Percentiles rank a stretch among this genome's conserved stretches.
Evolutionary conservation across 2,888 invertebrate genomes (phyloP).

Genomic region (Isoperla grammatica): DNA sequence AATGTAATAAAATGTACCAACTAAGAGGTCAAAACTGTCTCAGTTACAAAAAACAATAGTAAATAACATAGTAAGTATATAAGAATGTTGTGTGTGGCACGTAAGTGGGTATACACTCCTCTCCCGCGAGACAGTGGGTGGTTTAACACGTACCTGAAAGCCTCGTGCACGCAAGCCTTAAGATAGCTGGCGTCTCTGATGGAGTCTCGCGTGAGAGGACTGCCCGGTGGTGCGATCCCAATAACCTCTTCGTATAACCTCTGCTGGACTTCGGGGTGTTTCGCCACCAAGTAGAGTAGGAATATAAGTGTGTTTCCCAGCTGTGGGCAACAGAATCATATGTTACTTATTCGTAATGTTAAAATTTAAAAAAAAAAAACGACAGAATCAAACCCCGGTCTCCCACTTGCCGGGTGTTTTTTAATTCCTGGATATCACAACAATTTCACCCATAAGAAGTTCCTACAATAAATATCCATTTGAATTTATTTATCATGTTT

Average conservation of each 20-base stretch:
- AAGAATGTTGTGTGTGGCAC: too few relatives aligned
- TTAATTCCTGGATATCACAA: not conserved
- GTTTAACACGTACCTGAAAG: slow-evolving; percentile 51
- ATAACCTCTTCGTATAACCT: slow-evolving; percentile 60
- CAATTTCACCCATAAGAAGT: too few relatives aligned
- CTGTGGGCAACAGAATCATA: slow-evolving; percentile 44
- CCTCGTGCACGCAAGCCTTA: slow-evolving; percentile 71
- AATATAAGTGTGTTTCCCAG: slow-evolving; percentile 76
- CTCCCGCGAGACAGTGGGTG: too few relatives aligned
- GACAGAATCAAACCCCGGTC: not conserved
- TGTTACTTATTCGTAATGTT: too few relatives aligned
- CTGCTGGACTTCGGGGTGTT: slow-evolving; percentile 59
- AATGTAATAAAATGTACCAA: too few relatives aligned
- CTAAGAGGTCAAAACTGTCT: too few relatives aligned
- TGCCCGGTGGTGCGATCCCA: slow-evolving; percentile 49
- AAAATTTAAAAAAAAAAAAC: slow-evolving; percentile 8
- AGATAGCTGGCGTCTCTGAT: slow-evolving; percentile 65
- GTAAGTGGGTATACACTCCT: too few relatives aligned
- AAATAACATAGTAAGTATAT: too few relatives aligned
- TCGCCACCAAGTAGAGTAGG: slow-evolving; percentile 66
- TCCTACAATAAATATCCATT: too few relatives aligned
- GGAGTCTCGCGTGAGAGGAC: slow-evolving; percentile 52
- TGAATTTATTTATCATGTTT: too few relatives aligned
- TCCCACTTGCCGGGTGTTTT: not conserved
- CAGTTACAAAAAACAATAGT: too few relatives aligned